Percentiles rank a stretch among this genome's conserved stretches.
Conservation (phyloP, 2,888 invertebrate genomes). For the Geophilus truncorum region DNA sequence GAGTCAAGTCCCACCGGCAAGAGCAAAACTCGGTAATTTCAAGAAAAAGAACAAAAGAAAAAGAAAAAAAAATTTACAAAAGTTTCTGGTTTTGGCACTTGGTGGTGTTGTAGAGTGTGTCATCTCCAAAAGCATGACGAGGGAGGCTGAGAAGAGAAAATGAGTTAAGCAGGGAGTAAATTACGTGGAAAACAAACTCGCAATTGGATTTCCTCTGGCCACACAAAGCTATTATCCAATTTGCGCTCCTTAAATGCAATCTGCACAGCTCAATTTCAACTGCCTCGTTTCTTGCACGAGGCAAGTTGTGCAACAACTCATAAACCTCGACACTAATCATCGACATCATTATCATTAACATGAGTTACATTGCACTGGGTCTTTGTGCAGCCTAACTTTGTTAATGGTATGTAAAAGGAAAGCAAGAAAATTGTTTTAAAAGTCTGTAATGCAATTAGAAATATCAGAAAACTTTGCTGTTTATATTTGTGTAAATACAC, state of each 20-base stretch:
- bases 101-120: background rate
- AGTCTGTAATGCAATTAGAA: too few species aligned
- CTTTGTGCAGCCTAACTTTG: too few species aligned
- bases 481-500: too few species aligned
- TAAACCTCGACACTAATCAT: background rate
- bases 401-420: too few species aligned
- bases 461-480: too few species aligned
- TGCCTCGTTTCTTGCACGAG: background rate
- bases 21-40: background rate
- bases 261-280: background rate
- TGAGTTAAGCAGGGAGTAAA: background rate
- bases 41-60: background rate
- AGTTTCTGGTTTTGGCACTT: background rate
- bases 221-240: background rate
- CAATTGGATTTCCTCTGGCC: background rate
- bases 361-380: background rate
- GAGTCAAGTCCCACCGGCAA: background rate
- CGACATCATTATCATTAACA: background rate
- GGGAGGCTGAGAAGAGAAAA: background rate
- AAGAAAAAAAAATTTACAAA: background rate
- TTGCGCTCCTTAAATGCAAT: background rate
- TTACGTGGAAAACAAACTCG: background rate
- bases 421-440: too few species aligned
- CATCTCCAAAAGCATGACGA: background rate
- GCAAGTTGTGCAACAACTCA: background rate